Percentiles rank a stretch among this genome's conserved stretches.
phyloP scores from a whole-genome alignment of 2,113 vertebrate species.

The Phalacrocorax carbo region DNA sequence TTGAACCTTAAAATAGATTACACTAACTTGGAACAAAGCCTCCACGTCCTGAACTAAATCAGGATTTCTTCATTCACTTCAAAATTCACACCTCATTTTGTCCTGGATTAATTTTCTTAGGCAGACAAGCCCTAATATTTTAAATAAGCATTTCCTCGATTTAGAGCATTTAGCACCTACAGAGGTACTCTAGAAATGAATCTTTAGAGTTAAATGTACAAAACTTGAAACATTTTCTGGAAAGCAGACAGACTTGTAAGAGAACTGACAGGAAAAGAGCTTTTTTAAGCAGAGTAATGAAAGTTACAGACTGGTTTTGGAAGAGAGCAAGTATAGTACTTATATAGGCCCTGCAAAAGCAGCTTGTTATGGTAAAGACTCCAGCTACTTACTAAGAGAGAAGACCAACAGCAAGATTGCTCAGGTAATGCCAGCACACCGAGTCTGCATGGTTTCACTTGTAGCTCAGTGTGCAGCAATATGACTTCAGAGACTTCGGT shows the following conservation, averaged over 20 bases:
- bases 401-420: not conserved
- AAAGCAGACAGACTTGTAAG: not conserved
- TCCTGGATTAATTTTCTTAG: slow-evolving; percentile 9
- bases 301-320: not conserved
- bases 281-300: not conserved
- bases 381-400: not conserved
- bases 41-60: not conserved
- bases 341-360: not conserved
- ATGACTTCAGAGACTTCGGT: not conserved
- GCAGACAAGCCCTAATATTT: not conserved
- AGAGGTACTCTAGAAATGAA: not conserved
- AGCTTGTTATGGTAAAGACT: not conserved
- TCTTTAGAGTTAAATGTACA: not conserved
- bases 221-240: slow-evolving; percentile 5
- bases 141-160: not conserved
- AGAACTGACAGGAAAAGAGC: not conserved
- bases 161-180: not conserved
- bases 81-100: slow-evolving; percentile 37
- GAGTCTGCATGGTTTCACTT: not conserved
- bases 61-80: not conserved
- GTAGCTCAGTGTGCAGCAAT: not conserved
- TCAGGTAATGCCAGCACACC: not conserved
- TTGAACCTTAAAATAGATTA: slow-evolving; percentile 1
- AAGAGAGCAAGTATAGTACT: not conserved
- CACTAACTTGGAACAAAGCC: not conserved